phyloP scores from a whole-genome alignment of 2,888 invertebrate species.

The Melanchra persicariae region DNA sequence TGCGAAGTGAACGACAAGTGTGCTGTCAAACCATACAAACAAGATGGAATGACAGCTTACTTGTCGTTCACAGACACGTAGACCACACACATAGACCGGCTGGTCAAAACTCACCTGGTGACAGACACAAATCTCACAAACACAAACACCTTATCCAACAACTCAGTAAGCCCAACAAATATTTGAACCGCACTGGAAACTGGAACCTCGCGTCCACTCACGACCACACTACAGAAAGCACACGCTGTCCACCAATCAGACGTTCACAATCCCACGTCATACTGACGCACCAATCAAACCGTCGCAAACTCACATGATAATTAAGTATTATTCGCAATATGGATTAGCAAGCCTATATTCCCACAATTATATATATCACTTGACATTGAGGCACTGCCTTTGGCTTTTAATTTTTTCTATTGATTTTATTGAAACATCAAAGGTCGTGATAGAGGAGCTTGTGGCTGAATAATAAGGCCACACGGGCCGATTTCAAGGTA shows the following conservation, averaged over 20 bases:
- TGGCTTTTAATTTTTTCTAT: not conserved
- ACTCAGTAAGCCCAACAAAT: not conserved
- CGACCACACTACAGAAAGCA: not conserved
- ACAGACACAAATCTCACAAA: too few relatives aligned
- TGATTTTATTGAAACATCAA: constrained; percentile 21
- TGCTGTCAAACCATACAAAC: too few relatives aligned
- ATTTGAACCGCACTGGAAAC: not conserved
- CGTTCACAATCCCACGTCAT: not conserved
- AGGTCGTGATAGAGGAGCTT: not conserved
- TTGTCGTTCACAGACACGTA: too few relatives aligned
- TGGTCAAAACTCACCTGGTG: not conserved
- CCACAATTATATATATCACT: constrained; percentile 27
- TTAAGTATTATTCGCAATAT: not conserved
- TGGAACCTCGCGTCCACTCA: not conserved
- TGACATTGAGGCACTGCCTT: constrained; percentile 33
- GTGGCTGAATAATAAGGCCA: too few relatives aligned
- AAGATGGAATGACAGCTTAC: too few relatives aligned
- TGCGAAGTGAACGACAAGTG: too few relatives aligned
- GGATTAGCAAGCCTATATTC: constrained; percentile 12
- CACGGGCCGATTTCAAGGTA: too few relatives aligned
- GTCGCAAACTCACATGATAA: not conserved
- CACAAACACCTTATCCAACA: not conserved
- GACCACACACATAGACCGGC: too few relatives aligned
- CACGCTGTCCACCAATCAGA: constrained; percentile 1
- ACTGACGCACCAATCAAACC: constrained; percentile 1